Conservation (phyloP, 1,140 invertebrate genomes). For the Lucilia sericata region DNA sequence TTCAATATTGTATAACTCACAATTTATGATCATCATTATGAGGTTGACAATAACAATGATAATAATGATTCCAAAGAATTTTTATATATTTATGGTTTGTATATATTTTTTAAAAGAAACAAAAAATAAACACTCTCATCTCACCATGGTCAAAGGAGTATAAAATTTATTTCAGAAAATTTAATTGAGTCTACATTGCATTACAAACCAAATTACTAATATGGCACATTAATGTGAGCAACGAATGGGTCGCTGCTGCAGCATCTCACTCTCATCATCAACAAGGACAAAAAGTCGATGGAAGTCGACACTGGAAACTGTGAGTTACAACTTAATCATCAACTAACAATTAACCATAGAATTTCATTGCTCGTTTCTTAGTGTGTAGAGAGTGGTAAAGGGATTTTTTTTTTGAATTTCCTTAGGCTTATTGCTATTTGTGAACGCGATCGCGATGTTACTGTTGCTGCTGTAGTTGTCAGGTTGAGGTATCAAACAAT, state of each 20-base stretch:
- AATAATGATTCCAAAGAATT: conserved; percentile 38
- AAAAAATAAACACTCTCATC: not conserved
- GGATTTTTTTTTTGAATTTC: not conserved
- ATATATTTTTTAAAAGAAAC: not conserved
- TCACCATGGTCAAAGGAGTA: not conserved
- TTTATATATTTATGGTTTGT: conserved; percentile 36
- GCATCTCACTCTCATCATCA: not conserved
- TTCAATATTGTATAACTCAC: not conserved
- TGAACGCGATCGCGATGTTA: not conserved
- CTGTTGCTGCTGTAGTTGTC: conserved; percentile 18
- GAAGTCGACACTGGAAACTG: not conserved
- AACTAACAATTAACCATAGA: conserved; percentile 41
- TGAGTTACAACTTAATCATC: conserved; percentile 44
- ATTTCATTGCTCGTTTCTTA: not conserved
- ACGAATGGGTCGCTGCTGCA: not conserved
- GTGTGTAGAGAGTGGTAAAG: not conserved
- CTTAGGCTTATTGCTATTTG: not conserved
- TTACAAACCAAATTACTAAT: conserved; percentile 31
- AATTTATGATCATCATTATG: conserved; percentile 8
- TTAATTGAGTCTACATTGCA: conserved; percentile 37
- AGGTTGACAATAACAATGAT: not conserved
- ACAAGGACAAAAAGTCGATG: not conserved
- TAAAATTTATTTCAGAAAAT: conserved; percentile 30
- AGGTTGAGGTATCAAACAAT: conserved; percentile 41
- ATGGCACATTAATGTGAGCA: conserved; percentile 18